Conservation (phyloP, 2,113 vertebrate genomes). For the Andinoacara biseriatus region DNA sequence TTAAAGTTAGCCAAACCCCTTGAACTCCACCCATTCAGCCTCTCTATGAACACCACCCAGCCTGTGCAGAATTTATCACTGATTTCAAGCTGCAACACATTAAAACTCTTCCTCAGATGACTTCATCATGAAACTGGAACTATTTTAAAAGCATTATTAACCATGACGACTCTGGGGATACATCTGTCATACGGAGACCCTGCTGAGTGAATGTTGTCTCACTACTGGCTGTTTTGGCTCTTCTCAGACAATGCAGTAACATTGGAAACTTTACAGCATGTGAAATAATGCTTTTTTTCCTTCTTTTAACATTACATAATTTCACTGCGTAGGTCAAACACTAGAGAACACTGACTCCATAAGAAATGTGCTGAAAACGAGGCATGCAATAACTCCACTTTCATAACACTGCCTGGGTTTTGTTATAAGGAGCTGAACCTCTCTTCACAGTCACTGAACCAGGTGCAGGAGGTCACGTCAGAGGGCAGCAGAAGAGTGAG, state of each 20-base stretch:
- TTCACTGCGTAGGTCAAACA: background rate
- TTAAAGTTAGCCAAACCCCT: constrained; percentile 64
- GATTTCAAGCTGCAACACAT: constrained; percentile 79
- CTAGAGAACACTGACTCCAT: background rate
- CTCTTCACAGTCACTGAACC: constrained; percentile 11
- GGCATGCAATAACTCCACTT: background rate
- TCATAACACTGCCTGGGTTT: background rate
- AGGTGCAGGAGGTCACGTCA: constrained; percentile 54
- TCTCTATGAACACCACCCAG: constrained; percentile 51
- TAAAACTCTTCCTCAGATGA: constrained; percentile 77
- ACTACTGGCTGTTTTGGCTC: background rate
- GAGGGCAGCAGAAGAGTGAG: constrained; percentile 50
- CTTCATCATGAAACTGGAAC: constrained; percentile 78
- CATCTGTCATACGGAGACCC: constrained; percentile 41
- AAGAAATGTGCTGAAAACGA: background rate
- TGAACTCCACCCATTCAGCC: constrained; percentile 61
- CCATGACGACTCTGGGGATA: constrained; percentile 49
- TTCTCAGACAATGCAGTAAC: constrained; percentile 2
- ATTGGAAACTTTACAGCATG: background rate
- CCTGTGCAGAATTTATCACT: constrained; percentile 66
- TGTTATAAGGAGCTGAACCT: background rate
- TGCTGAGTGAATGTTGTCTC: constrained; percentile 28
- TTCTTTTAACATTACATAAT: constrained; percentile 10
- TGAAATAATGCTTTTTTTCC: background rate
- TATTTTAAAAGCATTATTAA: constrained; percentile 71